Evolutionary conservation across 2,888 invertebrate species (phyloP), one percentile per base, ranked within the genome.

Genomic region (Altica lythri): DNA sequence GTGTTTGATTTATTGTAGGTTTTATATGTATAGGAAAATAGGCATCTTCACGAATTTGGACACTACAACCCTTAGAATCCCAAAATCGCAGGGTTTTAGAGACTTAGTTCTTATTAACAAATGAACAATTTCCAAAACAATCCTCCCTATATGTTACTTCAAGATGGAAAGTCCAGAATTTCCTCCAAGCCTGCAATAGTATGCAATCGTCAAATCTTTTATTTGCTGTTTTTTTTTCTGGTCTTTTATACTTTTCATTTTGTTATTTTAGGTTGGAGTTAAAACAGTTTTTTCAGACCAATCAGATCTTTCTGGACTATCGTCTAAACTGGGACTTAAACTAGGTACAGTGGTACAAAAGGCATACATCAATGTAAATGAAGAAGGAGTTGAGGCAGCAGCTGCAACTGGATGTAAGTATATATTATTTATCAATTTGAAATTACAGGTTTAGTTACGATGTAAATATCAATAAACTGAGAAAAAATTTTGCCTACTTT

Each of bases 331-430:
- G 12, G 63, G 63, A 18, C 55, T 72, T 16, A 56, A 42, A 17
- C 67, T 74, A 12, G 65, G 65, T 29, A 59, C 68, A 17, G 69
- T 74, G 5, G 32, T 72, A 6, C 73, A 74, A 53, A 72, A 74
- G 59, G 68, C 71, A 2, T 72, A 68, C 50, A 71, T 74, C 18
- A 70, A 73, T 37, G 69, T 73, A 0, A 71, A 68, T 9, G 72
- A 73, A 65, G 59, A 57, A 29, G 73, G 72, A 6, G 72, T 72
- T 12, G 71, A 72, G 61, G 73, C 74, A 9, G 72, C 72, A 6
- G 70, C 73, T 12, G 70, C 72, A 5, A 72, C 72, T 10, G 68
- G 32, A 34, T 45, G 55, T 55, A 27, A 49, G 16, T 18, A 42
- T 14, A 19, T 17, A 19, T 5, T 19, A 5, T 6, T 5, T 19